Percentiles rank a stretch among this genome's conserved stretches.
These are phyloP conservation scores for Stegophylla sp. DNA, from an alignment of 2,888 invertebrate genomes.

Conservation along the genomic window DNA sequence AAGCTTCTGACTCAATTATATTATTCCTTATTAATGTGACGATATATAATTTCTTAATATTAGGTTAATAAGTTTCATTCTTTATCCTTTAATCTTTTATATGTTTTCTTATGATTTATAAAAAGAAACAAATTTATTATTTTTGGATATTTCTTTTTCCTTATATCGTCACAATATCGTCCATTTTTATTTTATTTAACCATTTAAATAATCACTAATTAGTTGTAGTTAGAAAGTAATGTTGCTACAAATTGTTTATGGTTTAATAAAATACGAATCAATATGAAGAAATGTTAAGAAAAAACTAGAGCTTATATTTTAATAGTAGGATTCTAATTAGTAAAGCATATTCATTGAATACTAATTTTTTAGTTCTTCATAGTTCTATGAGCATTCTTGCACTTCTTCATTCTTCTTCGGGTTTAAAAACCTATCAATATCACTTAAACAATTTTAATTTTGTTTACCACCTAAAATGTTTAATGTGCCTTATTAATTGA, in stretches of 20 bases:
- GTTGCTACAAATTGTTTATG: constrained; percentile 26
- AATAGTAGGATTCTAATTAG: not conserved
- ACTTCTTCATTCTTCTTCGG: constrained; percentile 17
- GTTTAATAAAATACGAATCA: constrained; percentile 36
- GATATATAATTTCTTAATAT: constrained; percentile 28
- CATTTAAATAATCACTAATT: constrained; percentile 44
- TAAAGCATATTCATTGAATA: not conserved
- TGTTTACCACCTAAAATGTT: constrained; percentile 24
- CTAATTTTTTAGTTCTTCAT: constrained; percentile 10
- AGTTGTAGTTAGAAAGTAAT: constrained; percentile 46
- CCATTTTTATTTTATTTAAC: constrained; percentile 45
- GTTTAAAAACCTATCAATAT: constrained; percentile 16
- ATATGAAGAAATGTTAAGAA: constrained; percentile 40
- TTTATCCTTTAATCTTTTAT: constrained; percentile 33
- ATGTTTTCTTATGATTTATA: constrained; percentile 23
- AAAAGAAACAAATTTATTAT: constrained; percentile 26
- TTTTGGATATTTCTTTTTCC: constrained; percentile 1
- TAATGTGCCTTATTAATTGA: constrained; percentile 56
- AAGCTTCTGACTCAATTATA: constrained; percentile 65
- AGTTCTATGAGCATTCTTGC: constrained; percentile 34
- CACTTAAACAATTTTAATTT: constrained; percentile 33
- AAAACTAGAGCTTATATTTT: constrained; percentile 14
- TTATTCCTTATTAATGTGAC: constrained; percentile 43
- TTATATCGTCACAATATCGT: constrained; percentile 46
- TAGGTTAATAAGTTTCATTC: constrained; percentile 29